Conservation (phyloP, 2,113 vertebrate species). For the Myiozetetes cayanensis region DNA sequence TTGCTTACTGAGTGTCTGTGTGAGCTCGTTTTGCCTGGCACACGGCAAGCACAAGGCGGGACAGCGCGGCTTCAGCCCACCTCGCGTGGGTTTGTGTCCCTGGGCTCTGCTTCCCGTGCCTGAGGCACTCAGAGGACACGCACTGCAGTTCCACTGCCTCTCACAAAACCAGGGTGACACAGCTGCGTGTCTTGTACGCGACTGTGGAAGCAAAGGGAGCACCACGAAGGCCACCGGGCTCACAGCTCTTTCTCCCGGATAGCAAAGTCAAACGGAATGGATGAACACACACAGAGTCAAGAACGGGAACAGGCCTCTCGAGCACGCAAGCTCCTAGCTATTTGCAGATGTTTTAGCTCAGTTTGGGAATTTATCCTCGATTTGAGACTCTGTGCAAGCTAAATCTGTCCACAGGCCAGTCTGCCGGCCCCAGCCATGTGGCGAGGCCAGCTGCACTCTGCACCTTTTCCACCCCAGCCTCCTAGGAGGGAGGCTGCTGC, state of each 20-base stretch:
- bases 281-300: background rate
- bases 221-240: background rate
- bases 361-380: background rate
- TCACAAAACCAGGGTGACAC: rapidly evolving
- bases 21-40: rapidly evolving
- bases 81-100: rapidly evolving
- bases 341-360: background rate
- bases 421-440: background rate
- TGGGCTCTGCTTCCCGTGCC: background rate
- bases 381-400: background rate
- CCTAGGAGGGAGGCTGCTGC: background rate
- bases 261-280: rapidly evolving
- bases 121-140: rapidly evolving
- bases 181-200: rapidly evolving
- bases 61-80: rapidly evolving
- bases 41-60: rapidly evolving
- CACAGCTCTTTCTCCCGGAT: rapidly evolving
- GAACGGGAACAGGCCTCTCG: background rate
- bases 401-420: background rate
- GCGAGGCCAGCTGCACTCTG: background rate
- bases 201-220: background rate
- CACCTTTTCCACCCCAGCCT: background rate
- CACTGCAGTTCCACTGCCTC: rapidly evolving
- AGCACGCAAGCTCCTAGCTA: background rate
- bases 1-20: rapidly evolving